Base-by-base conservation (phyloP, 2,888 invertebrate genomes). In the Argyresthia goedartella region DNA sequence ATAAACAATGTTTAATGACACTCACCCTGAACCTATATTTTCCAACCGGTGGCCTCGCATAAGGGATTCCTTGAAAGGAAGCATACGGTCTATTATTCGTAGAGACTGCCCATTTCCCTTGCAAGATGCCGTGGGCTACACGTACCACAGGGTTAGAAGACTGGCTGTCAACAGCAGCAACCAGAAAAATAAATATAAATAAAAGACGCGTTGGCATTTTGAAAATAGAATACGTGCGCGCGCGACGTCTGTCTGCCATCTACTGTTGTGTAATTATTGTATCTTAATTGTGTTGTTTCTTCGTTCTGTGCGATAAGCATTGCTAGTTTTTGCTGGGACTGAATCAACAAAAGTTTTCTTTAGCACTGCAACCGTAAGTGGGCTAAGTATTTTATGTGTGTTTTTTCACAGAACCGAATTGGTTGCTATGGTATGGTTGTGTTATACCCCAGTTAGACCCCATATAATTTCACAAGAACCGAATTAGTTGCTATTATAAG, bases 61-160 rank as follows among this genome's bases (percentile, higher is more conserved):
- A 93, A 0, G 92, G 92, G 48, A 93, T 77, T 0, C 92, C 91
- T 59, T 89, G 81, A 59, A 91, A 92, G 41, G 90, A 89, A 8
- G 88, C 88, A 57, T 81, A 90, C 0, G 67, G 63, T 57, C 87
- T 65, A 16, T 85, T 79, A 47, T 76, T 73, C 1, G 73, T 68
- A 0, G 87, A 81, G 1, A 68, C 62, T 53, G 73, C 76, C 87
- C 85, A 87, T 0, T 71, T 51, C 0, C 87, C 87, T 50, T 74
- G 75, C 0, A 87, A 54, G 0, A 73, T 50, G 0, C 87, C 87
- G 51, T 78, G 67, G 1, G 69, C 58, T 0, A 84, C 67, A 52
- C 76, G 68, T 1, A 82, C 73, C 1, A 71, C 60, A 0, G 85
- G 85, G 14, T 73, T 73, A 0, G 75, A 66, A 0, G 62, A 66